A percentile compares a stretch with the other conserved stretches of the same genome.
Conservation (phyloP, 2,797 vertebrate species). For the Tauraco hartlaubi region DNA sequence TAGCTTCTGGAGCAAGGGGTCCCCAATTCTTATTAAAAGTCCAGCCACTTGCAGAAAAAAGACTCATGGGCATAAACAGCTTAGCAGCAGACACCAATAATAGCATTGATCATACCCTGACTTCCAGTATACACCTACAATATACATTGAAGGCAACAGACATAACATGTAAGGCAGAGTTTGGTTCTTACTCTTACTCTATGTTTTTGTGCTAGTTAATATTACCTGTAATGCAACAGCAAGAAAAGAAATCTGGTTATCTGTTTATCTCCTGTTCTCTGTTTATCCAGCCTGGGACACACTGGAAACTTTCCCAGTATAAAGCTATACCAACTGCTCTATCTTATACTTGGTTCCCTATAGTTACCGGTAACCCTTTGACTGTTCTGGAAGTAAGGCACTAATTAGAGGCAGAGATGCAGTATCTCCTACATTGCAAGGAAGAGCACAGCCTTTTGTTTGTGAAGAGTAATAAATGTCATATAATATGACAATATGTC, state of each 20-base stretch:
- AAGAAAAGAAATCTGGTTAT: background rate
- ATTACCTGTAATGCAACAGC: background rate
- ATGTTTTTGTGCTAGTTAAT: background rate
- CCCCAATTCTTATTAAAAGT: background rate
- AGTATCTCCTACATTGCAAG: background rate
- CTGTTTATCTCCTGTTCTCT: background rate
- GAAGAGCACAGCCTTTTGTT: background rate
- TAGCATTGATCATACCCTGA: background rate
- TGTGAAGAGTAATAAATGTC: background rate
- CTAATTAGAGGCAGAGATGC: background rate
- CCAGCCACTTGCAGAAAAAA: background rate
- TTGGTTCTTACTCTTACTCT: background rate
- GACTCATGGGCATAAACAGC: background rate
- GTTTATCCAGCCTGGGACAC: background rate
- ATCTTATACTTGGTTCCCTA: background rate
- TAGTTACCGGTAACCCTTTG: background rate
- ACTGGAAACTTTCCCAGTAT: background rate
- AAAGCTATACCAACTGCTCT: background rate
- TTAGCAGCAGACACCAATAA: background rate
- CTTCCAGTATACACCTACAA: background rate
- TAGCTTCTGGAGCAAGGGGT: background rate
- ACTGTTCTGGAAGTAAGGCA: background rate
- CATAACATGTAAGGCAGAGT: background rate
- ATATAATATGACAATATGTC: too few species aligned
- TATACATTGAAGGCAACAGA: background rate